Conservation (phyloP, 2,888 invertebrate genomes). For the Acanthoscelides obtectus region DNA sequence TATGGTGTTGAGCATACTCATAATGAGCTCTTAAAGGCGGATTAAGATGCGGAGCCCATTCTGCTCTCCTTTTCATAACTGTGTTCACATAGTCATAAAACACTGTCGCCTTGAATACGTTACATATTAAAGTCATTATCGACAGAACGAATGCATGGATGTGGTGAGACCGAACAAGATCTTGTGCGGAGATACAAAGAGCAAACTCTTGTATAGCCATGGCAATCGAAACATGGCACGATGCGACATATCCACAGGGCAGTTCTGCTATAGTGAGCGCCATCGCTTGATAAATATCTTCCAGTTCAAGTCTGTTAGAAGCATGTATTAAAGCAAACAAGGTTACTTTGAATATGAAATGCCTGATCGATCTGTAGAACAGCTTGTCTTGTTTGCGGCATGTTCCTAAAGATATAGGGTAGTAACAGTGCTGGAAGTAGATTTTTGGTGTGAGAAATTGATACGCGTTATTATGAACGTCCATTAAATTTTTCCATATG, state of each 20-base stretch:
- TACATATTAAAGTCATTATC: conserved; percentile 58
- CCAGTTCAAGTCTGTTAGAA: conserved; percentile 1
- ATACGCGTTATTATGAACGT: conserved; percentile 50
- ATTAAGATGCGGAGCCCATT: conserved; percentile 60
- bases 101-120: conserved; percentile 55
- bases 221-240: conserved; percentile 53
- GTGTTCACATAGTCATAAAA: conserved; percentile 57
- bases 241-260: conserved; percentile 59
- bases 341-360: conserved; percentile 44
- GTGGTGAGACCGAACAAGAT: conserved; percentile 47
- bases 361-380: conserved; percentile 51
- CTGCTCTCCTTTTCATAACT: conserved; percentile 54
- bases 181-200: conserved; percentile 42
- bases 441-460: conserved; percentile 50
- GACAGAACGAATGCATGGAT: conserved; percentile 58
- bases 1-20: conserved; percentile 52
- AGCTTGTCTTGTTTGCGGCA: conserved; percentile 49
- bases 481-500: conserved; percentile 54
- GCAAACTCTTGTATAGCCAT: conserved; percentile 60
- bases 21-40: conserved; percentile 56
- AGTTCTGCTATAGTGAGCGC: conserved; percentile 55
- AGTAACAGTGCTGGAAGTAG: conserved; percentile 46
- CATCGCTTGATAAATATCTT: conserved; percentile 40
- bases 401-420: conserved; percentile 44
- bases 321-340: not conserved